These are phyloP conservation scores for Nymphicus hollandicus DNA, from an alignment of 2,113 vertebrate genomes.

Conservation along the genomic window DNA sequence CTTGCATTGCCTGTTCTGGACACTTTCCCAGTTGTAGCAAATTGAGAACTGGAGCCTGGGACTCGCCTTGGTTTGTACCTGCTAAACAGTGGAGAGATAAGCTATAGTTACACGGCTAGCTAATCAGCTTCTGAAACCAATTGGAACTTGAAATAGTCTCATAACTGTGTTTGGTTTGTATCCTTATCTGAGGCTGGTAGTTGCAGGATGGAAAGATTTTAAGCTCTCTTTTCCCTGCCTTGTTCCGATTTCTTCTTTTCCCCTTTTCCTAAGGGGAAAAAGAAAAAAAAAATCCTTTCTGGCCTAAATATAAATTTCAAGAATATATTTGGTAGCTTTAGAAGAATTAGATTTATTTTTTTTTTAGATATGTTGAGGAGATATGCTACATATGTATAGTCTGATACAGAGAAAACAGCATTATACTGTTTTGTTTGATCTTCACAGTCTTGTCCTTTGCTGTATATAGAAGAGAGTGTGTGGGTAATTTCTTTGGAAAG, in stretches of 20 bases:
- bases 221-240: not conserved
- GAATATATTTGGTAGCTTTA: not conserved
- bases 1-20: not conserved
- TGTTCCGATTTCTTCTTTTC: not conserved
- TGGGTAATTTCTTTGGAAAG: not conserved
- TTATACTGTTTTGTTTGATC: not conserved
- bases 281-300: not conserved
- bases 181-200: not conserved
- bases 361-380: not conserved
- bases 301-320: not conserved
- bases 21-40: not conserved
- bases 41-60: not conserved
- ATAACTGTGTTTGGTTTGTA: not conserved
- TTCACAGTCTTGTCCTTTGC: not conserved
- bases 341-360: not conserved
- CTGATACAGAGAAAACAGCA: not conserved
- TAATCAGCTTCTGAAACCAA: not conserved
- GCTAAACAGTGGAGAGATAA: not conserved
- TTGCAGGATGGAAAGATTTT: not conserved
- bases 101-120: not conserved
- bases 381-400: not conserved
- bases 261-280: fast-evolving
- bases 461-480: not conserved
- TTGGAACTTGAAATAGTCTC: not conserved
- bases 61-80: not conserved